These are phyloP conservation scores for Amphimedon queenslandica DNA, from an alignment of 37 sponge, comb jelly and placozoan species.

Conservation along the genomic window DNA sequence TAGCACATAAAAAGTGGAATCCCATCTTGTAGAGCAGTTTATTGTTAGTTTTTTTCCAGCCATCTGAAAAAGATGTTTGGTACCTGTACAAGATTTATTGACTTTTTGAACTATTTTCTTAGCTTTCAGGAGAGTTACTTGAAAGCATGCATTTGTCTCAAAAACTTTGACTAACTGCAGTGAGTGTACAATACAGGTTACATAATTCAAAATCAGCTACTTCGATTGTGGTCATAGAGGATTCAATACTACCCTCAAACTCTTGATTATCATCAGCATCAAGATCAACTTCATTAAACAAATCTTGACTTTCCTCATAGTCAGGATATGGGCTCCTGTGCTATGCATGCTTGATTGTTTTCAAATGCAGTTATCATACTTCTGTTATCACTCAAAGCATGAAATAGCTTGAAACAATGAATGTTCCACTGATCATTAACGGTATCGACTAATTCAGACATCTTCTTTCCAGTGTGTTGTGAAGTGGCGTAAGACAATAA, in stretches of 20 bases:
- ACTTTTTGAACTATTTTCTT: slow-evolving; percentile 21
- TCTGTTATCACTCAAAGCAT: slow-evolving; percentile 39
- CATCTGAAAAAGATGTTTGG: slow-evolving; percentile 1
- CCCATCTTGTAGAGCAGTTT: slow-evolving; percentile 30
- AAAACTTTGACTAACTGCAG: slow-evolving; percentile 18
- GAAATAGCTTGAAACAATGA: too few relatives aligned
- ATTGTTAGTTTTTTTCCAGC: slow-evolving; percentile 12
- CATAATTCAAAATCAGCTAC: slow-evolving; percentile 2
- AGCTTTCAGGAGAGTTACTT: not conserved
- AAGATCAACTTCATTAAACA: not conserved
- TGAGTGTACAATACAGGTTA: slow-evolving; percentile 8
- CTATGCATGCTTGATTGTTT: not conserved
- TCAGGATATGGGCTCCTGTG: not conserved
- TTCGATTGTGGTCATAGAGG: not conserved
- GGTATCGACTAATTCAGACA: too few relatives aligned
- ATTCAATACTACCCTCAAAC: too few relatives aligned
- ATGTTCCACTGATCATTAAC: too few relatives aligned
- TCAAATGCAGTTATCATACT: slow-evolving; percentile 31
- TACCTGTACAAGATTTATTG: slow-evolving; percentile 23
- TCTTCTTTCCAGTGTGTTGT: too few relatives aligned
- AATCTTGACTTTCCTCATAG: not conserved
- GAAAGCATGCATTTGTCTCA: not conserved
- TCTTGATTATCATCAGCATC: not conserved
- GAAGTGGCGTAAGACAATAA: slow-evolving; percentile 12
- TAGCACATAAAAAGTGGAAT: slow-evolving; percentile 28